These are phyloP conservation scores for Euleptes europaea DNA, from an alignment of 2,113 vertebrate genomes.

Conservation along the genomic window DNA sequence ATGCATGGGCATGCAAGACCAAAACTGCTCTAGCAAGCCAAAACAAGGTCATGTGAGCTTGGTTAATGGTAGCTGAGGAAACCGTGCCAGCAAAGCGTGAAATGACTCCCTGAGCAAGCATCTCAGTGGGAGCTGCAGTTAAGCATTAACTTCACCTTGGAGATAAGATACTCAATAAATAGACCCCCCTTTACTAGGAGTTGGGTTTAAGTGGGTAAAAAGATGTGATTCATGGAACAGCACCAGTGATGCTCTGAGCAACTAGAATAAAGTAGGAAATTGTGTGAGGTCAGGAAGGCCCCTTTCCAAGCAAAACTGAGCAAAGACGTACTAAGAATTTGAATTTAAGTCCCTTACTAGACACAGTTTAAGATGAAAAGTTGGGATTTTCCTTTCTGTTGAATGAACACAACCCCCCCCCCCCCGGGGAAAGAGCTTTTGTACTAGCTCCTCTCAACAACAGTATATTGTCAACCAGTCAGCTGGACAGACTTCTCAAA, in stretches of 20 bases:
- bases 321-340: not conserved
- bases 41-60: not conserved
- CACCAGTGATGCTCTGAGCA: not conserved
- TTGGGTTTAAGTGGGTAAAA: not conserved
- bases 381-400: slow-evolving; percentile 31
- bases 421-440: slow-evolving; percentile 18
- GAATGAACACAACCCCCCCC: not conserved
- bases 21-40: too few species aligned
- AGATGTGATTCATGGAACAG: not conserved
- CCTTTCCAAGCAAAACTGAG: not conserved
- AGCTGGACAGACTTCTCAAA: not conserved
- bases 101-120: not conserved
- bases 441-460: slow-evolving; percentile 33
- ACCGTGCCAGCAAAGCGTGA: not conserved
- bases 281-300: not conserved
- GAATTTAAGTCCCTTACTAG: not conserved
- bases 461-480: slow-evolving; percentile 36
- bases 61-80: not conserved
- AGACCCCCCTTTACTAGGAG: not conserved
- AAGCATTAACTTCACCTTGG: not conserved
- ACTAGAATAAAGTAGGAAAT: not conserved
- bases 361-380: slow-evolving; percentile 26
- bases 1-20: too few species aligned
- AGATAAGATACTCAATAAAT: not conserved
- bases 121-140: not conserved